Conservation (phyloP, 2,888 invertebrate species). For the Leptarthrus brevirostris region DNA sequence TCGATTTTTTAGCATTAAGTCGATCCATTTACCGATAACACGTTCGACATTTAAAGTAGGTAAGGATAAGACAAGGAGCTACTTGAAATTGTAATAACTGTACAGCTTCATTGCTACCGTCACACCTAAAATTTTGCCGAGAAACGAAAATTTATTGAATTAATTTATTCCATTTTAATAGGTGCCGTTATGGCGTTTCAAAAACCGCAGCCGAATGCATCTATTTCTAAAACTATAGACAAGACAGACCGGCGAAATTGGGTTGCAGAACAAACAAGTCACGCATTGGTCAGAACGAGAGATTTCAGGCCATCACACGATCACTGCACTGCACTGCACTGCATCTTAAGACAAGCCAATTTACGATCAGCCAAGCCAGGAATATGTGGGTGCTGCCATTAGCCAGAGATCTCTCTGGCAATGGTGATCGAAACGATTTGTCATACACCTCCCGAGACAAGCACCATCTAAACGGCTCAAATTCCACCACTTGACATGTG, state of each 20-base stretch:
- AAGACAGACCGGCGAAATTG: conserved; percentile 16
- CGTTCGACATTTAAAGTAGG: no score
- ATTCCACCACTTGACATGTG: conserved; percentile 43
- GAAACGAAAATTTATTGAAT: no score
- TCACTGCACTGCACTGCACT: not conserved
- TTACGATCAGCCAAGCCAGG: conserved; percentile 1
- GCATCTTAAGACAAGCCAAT: conserved; percentile 7
- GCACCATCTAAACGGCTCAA: conserved; percentile 10
- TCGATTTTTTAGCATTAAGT: no score
- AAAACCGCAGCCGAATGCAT: conserved; percentile 1
- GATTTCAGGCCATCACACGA: not conserved
- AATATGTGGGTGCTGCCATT: conserved; percentile 37
- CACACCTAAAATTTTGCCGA: no score
- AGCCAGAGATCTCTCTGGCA: conserved; percentile 4
- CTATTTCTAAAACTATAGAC: not conserved
- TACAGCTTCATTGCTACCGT: no score
- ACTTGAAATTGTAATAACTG: no score
- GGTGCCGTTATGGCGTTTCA: conserved; percentile 10
- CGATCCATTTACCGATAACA: no score
- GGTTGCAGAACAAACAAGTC: conserved; percentile 44
- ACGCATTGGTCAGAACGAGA: conserved; percentile 30
- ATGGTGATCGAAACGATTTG: conserved; percentile 32
- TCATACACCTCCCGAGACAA: conserved; percentile 37
- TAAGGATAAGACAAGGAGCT: no score
- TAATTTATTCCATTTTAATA: conserved; percentile 3